Evolutionary conservation across 2,888 invertebrate genomes (phyloP), one percentile per base, ranked within the genome.

Genomic region (Yponomeuta sedellus): DNA sequence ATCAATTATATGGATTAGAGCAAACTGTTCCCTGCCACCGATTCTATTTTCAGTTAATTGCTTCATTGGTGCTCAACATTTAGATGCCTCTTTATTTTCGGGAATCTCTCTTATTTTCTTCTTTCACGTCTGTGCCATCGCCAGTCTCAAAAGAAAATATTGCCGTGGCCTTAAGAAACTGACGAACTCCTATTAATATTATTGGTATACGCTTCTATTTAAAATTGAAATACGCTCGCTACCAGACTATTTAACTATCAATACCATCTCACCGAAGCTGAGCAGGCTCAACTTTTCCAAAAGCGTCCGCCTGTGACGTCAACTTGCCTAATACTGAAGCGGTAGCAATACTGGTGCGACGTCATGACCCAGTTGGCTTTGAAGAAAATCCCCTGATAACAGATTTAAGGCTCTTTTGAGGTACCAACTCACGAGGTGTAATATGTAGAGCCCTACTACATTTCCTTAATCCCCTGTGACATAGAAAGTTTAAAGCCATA

Each of bases 1-100:
- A 44, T 44, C 63, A 63, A 63, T 63, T 63, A 44, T 63, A 19
- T 39, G 63, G 63, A 63, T 63, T 63, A 44, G 40, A 39, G 25
- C 61, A 59, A 59, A 59, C 59, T 59, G 59, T 59, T 59, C 12
- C 25, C 25, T 20, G 59, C 59, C 20, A 59, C 25, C 25, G 12
- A 59, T 25, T 59, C 25, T 5, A 59, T 59, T 59, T 25, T 59
- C 10, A 4, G 16, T 59, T 59, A 59, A 59, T 59, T 59, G 59
- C 59, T 59, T 59, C 59, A 52, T 52, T 52, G 16, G 16, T 52
- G 16, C 2, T 16, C 44, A 52, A 52, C 5, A 52, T 52, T 34
- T 34, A 34, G 34, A 5, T 56, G 16, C 19, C 16, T 16, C 6
- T 19, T 56, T 12, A 56, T 56, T 3, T 56, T 56, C 4, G 16